Base-by-base conservation (phyloP, 1,140 invertebrate species). In the Papilio machaon region DNA sequence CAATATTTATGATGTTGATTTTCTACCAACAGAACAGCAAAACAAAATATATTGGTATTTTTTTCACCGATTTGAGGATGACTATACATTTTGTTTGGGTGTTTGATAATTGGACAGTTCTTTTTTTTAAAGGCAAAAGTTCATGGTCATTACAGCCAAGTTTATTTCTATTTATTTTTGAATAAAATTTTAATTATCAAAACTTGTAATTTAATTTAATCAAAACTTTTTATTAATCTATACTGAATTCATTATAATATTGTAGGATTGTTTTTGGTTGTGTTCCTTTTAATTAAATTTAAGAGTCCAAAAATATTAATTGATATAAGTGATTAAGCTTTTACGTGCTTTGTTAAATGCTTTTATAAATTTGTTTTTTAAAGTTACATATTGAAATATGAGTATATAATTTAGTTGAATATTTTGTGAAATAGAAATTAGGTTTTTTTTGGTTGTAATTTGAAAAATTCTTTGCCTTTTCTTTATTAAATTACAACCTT, bases 231-330 rank as follows among this genome's bases (percentile, higher is more conserved):
- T 43, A 43, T 43, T 43, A 6, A 43, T 43, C 38, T 43, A 43
- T 52, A 1, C 2, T 52, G 49, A 8, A 58, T 58, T 58, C n/a
- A 19, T n/a, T 58, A 17, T 1, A 2, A 58, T 17, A 3, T 23
- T 35, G 10, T 67, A 67, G 5, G 19, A 64, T 64, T 64, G 6
- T 35, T 67, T 67, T 75, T 52, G 73, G 73, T 75, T 75, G 73
- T 75, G 73, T 75, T 52, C 73, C 73, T 35, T 35, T 75, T 47
- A 35, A 35, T 5, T 67, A 67, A 67, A 67, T 35, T 67, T 67
- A 30, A 15, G 1, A 30, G 11, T 0, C 23, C 3, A 67, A 67
- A 35, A 67, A 30, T 30, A 1, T 30, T 30, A 15, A 23, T 67
- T 8, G 7, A n/a, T 35, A 1, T 15, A 64, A 30, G 11, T 1